A percentile compares a stretch with the other conserved stretches of the same genome.
These are phyloP conservation scores for Agrenia bidenticulata DNA, from an alignment of 2,888 invertebrate species.

Conservation along the genomic window DNA sequence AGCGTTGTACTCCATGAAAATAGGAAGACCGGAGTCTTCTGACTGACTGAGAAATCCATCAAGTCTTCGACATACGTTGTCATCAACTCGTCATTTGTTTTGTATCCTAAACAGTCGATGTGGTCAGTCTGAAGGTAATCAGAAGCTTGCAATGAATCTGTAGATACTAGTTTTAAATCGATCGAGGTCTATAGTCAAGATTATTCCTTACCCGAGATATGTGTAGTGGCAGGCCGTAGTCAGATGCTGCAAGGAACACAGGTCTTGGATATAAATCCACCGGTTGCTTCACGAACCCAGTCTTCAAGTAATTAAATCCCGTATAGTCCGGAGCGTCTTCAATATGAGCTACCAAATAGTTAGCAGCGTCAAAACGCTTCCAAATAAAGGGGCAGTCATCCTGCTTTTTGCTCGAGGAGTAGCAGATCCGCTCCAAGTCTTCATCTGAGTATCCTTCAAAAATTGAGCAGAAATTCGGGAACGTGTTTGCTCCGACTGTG, in stretches of 20 bases:
- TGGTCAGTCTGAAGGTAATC: conserved; percentile 3
- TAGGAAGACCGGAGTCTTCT: conserved; percentile 1
- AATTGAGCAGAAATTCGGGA: conserved; percentile 5
- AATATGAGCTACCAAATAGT: conserved; percentile 6
- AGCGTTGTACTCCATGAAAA: conserved; percentile 15
- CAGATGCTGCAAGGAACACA: conserved; percentile 5
- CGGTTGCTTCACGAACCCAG: conserved; percentile 14
- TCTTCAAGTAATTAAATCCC: conserved; percentile 1
- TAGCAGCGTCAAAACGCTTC: conserved; percentile 13
- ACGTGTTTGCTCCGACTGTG: conserved; percentile 14
- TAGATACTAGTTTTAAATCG: no score
- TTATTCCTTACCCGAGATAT: conserved; percentile 5
- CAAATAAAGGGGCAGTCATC: conserved; percentile 11
- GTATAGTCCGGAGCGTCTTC: conserved; percentile 7
- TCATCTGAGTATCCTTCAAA: not conserved
- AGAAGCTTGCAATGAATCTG: not conserved
- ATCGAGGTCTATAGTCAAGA: not conserved
- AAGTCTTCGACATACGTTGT: not conserved
- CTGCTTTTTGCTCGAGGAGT: not conserved
- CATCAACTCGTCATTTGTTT: conserved; percentile 14
- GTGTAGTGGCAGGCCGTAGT: not conserved
- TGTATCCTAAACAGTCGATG: conserved; percentile 9
- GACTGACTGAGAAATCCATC: not conserved
- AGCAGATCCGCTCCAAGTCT: not conserved
- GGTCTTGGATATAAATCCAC: conserved; percentile 9